phyloP scores from a whole-genome alignment of 2,797 vertebrate genomes.

The Ataeniobius toweri region DNA sequence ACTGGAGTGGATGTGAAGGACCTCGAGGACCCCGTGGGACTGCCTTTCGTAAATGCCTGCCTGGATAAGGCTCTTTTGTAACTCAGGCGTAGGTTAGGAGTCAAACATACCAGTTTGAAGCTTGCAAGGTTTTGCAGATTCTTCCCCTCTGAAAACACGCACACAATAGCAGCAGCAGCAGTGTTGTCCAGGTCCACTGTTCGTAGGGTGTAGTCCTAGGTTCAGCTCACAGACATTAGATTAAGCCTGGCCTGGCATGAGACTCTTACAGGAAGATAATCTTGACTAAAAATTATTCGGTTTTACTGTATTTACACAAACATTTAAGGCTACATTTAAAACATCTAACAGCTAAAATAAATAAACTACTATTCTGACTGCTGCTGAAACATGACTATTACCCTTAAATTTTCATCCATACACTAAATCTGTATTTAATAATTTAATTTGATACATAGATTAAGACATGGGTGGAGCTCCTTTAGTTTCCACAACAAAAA shows the following conservation, averaged over 20 bases:
- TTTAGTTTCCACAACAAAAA: not conserved
- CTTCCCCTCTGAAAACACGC: not conserved
- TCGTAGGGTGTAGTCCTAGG: not conserved
- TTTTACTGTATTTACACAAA: not conserved
- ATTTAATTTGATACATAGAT: too few species aligned
- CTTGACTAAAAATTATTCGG: not conserved
- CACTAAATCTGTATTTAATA: too few species aligned
- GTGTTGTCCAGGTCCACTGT: not conserved
- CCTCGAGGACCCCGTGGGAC: slow-evolving; percentile 54
- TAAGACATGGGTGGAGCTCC: too few species aligned
- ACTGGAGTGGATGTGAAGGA: slow-evolving; percentile 55
- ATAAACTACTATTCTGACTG: not conserved
- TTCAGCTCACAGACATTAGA: not conserved
- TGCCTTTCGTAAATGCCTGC: slow-evolving; percentile 55
- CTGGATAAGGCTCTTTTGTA: slow-evolving; percentile 45
- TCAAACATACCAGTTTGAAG: slow-evolving; percentile 39
- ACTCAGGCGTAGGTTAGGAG: slow-evolving; percentile 44
- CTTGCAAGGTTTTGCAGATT: slow-evolving; percentile 24
- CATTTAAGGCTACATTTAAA: not conserved
- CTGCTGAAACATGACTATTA: not conserved
- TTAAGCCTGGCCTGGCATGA: not conserved
- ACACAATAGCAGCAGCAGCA: not conserved
- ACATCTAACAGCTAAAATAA: not conserved
- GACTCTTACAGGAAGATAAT: not conserved
- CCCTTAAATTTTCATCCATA: too few species aligned